Percentiles rank a stretch among this genome's conserved stretches.
phyloP scores from a whole-genome alignment of 2,888 invertebrate genomes.

The Microplitis deprimator region DNA sequence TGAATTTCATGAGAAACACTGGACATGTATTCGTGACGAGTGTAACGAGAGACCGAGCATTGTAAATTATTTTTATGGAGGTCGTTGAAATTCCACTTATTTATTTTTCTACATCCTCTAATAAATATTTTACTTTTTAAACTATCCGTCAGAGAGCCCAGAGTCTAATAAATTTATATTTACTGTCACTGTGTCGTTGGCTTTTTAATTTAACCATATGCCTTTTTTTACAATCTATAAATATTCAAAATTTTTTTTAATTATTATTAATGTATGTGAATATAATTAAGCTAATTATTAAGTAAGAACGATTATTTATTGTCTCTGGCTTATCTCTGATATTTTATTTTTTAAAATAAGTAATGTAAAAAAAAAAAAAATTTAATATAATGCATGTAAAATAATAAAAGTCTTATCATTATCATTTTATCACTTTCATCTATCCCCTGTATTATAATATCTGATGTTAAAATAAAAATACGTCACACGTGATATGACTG shows the following conservation, averaged over 20 bases:
- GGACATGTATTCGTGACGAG: slow-evolving; percentile 44
- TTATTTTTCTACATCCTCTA: neutral
- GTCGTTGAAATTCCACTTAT: neutral
- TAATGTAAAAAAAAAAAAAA: no score
- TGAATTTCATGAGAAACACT: slow-evolving; percentile 39
- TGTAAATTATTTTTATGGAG: neutral
- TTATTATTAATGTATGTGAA: neutral
- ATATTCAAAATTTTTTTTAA: neutral
- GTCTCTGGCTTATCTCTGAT: neutral
- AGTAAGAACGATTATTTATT: neutral
- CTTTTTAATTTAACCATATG: neutral
- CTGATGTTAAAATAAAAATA: neutral
- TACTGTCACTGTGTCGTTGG: neutral
- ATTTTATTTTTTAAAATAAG: neutral
- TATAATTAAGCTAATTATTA: neutral
- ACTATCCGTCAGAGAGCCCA: neutral
- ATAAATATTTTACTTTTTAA: neutral
- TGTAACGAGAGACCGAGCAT: slow-evolving; percentile 28
- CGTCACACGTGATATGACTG: neutral
- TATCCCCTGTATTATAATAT: neutral
- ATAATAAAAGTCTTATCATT: neutral
- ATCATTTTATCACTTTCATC: slow-evolving; percentile 1
- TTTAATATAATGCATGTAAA: neutral
- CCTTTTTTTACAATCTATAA: neutral
- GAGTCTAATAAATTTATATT: neutral